Percentiles rank a stretch among this genome's conserved stretches.
Conservation (phyloP, 2,113 vertebrate species). For the Charina bottae region DNA sequence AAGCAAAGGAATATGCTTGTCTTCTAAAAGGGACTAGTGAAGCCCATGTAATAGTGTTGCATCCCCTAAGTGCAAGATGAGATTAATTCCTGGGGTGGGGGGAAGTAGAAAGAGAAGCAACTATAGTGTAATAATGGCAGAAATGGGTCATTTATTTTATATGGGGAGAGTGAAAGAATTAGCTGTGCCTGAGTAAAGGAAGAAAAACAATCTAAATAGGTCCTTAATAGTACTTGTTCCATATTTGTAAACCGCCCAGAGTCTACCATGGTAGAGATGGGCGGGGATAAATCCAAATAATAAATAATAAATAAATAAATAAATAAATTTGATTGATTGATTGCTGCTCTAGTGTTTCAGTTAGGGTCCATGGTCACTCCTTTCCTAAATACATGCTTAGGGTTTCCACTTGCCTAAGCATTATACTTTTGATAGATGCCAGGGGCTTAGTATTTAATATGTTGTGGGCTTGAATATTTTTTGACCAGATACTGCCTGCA, state of each 20-base stretch:
- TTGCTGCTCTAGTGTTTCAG: neutral
- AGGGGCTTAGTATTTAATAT: neutral
- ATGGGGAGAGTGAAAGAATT: neutral
- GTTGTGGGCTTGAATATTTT: neutral
- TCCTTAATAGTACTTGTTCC: neutral
- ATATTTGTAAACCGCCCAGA: too few relatives aligned
- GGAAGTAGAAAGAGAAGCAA: neutral
- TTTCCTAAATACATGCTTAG: too few relatives aligned
- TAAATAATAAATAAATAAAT: too few relatives aligned
- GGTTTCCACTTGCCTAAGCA: neutral
- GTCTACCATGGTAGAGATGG: too few relatives aligned
- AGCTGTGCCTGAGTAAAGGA: neutral
- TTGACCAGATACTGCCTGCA: neutral
- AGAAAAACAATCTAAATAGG: neutral
- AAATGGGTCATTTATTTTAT: neutral
- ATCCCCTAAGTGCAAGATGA: neutral
- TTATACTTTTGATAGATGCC: neutral
- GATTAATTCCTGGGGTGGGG: neutral
- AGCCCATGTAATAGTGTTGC: neutral
- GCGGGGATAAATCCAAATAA: too few relatives aligned
- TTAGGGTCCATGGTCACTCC: too few relatives aligned
- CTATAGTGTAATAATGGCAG: neutral
- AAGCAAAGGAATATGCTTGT: neutral
- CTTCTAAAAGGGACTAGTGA: neutral
- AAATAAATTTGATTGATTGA: neutral